phyloP scores from a whole-genome alignment of 2,797 vertebrate species.

The Simalia tracyae region DNA sequence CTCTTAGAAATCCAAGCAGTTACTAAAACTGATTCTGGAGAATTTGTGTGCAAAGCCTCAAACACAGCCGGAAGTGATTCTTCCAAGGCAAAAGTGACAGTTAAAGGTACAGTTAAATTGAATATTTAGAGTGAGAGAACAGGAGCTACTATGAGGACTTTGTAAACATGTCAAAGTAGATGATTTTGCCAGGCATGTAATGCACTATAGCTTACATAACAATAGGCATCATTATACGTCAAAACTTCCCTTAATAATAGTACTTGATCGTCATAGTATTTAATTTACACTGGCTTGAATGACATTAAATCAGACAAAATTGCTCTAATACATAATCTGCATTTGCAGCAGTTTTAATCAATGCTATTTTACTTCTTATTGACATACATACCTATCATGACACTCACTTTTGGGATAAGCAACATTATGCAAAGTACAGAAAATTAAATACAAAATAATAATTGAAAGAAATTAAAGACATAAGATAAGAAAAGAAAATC shows the following conservation, averaged over 20 bases:
- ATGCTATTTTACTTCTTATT: not conserved
- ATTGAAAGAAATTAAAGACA: not conserved
- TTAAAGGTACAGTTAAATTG: constrained; percentile 83
- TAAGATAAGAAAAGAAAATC: not conserved
- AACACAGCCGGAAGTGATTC: constrained; percentile 89
- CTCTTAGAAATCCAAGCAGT: constrained; percentile 81
- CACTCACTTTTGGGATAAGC: not conserved
- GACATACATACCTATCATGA: not conserved
- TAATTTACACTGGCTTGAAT: not conserved
- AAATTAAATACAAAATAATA: not conserved
- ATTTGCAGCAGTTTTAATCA: not conserved
- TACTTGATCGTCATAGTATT: not conserved
- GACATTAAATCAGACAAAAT: not conserved
- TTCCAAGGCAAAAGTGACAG: constrained; percentile 88
- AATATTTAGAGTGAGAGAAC: constrained; percentile 1
- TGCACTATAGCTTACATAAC: not conserved
- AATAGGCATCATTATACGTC: not conserved
- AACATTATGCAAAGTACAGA: not conserved
- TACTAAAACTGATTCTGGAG: constrained; percentile 84
- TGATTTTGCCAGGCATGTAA: not conserved
- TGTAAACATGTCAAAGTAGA: no score
- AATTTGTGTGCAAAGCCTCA: constrained; percentile 94
- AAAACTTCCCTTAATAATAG: not conserved
- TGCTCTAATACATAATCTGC: not conserved
- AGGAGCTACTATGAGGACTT: not conserved